phyloP scores from a whole-genome alignment of 2,113 vertebrate species.

The Rhinogobius similis region DNA sequence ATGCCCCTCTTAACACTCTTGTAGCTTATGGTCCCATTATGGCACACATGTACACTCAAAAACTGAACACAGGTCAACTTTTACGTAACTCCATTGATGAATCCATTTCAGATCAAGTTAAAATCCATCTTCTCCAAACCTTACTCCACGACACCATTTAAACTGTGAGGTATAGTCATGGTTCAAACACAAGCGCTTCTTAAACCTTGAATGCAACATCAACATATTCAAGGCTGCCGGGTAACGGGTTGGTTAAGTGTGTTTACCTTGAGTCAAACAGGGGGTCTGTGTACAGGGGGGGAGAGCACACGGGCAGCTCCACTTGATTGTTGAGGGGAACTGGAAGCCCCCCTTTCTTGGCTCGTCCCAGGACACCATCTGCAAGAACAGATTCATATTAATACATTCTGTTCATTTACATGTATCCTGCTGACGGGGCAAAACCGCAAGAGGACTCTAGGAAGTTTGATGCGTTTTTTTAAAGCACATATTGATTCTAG shows the following conservation, averaged over 20 bases:
- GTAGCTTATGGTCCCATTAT: no score
- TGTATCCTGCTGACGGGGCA: constrained; percentile 3
- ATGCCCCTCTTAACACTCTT: no score
- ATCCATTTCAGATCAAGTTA: no score
- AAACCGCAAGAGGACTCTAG: constrained; percentile 14
- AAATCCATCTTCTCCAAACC: not conserved
- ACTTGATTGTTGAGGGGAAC: constrained; percentile 48
- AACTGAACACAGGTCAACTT: no score
- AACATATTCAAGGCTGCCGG: not conserved
- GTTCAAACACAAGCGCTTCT: not conserved
- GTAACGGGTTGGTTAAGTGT: not conserved
- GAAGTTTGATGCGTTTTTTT: not conserved
- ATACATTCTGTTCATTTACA: constrained; percentile 20
- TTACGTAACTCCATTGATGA: no score
- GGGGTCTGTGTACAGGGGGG: constrained; percentile 63
- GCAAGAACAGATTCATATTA: constrained; percentile 35
- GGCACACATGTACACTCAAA: no score
- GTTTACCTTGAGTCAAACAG: constrained; percentile 75
- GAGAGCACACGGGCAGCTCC: constrained; percentile 42
- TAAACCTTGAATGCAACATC: not conserved
- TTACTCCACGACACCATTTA: not conserved
- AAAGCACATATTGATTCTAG: constrained; percentile 24
- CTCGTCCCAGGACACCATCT: constrained; percentile 54
- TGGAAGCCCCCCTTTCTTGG: constrained; percentile 44
- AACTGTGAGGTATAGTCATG: not conserved